Evolutionary conservation across 2,888 invertebrate genomes (phyloP).

Genomic region (Lepidocyrtoides sp.): DNA sequence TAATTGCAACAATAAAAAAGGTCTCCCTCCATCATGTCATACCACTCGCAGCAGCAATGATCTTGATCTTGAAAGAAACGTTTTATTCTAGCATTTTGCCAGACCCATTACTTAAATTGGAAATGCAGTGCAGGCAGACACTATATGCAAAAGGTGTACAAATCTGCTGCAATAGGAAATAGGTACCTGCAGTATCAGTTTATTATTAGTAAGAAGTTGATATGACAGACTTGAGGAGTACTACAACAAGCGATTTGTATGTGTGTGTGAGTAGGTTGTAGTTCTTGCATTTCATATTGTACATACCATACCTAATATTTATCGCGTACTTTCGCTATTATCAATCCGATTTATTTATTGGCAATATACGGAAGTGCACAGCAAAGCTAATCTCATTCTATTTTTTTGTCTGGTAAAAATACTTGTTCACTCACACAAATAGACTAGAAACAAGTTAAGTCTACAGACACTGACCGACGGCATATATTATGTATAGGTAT

Average conservation of each 20-base stretch:
- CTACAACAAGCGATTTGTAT: no score
- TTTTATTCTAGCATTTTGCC: neutral
- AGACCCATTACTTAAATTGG: neutral
- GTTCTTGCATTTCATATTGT: neutral
- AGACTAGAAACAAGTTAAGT: no score
- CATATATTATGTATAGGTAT: neutral
- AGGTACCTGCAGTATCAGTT: neutral
- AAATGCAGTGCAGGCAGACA: neutral
- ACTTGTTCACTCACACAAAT: neutral
- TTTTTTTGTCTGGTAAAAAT: slow-evolving; percentile 21
- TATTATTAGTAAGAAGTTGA: neutral
- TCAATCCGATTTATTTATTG: slow-evolving; percentile 52
- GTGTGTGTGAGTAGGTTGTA: neutral
- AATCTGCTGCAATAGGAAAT: slow-evolving; percentile 19
- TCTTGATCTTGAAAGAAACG: slow-evolving; percentile 54
- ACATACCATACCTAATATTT: neutral
- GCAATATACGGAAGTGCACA: slow-evolving; percentile 29
- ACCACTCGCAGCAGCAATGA: slow-evolving; percentile 15
- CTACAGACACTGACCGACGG: neutral
- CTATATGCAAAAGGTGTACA: no score
- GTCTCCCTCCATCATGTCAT: no score
- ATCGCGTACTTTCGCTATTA: neutral
- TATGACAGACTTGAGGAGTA: no score
- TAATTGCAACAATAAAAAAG: slow-evolving; percentile 50
- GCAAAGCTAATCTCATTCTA: neutral